Evolutionary conservation across 2,888 invertebrate species (phyloP), one percentile per base, ranked within the genome.

Genomic region (Thereva unica): DNA sequence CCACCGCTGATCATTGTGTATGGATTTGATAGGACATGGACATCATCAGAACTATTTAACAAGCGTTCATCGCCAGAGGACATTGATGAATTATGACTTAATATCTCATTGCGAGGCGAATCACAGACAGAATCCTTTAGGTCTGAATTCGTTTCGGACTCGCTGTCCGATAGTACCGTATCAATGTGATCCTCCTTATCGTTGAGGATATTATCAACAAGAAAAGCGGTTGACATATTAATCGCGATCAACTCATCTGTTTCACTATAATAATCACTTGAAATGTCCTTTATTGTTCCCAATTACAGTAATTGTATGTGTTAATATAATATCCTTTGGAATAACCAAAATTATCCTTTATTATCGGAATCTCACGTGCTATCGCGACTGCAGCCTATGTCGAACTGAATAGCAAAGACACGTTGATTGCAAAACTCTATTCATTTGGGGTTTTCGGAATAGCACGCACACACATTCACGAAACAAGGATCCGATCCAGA

Each of bases 171-270:
- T 35, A 73, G 70, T 59, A 74, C 71, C 41, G 74, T 71, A 50
- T 72, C 73, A 40, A 70, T 69, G 67, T 72, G 71, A 61, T 72
- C 73, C 55, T 75, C 75, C 72, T 78, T 79, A 66, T 76, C 78
- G 73, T 78, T 78, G 68, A 80, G 73, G 71, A 78, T 75, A 70
- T 78, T 80, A 73, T 80, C 79, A 71, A 79, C 77, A 70, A 80
- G 73, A 68, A 80, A 79, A 47, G 79, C 78, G 68, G 80, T 79
- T 74, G 80, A 80, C 80, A 80, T 80, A 64, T 68, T 72, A 44
- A 38, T 37, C 47, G 47, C 35, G 47, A 47, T 59, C 47, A 47
- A 52, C 3, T 37, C 59, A 59, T 59, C 47, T 47, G 59, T 23
- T 23, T 23, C 23, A 23, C 23, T 23, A 23, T 23, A 23, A 23